Evolutionary conservation across 2,113 vertebrate species (phyloP).

Genomic region (Vireo altiloquus): DNA sequence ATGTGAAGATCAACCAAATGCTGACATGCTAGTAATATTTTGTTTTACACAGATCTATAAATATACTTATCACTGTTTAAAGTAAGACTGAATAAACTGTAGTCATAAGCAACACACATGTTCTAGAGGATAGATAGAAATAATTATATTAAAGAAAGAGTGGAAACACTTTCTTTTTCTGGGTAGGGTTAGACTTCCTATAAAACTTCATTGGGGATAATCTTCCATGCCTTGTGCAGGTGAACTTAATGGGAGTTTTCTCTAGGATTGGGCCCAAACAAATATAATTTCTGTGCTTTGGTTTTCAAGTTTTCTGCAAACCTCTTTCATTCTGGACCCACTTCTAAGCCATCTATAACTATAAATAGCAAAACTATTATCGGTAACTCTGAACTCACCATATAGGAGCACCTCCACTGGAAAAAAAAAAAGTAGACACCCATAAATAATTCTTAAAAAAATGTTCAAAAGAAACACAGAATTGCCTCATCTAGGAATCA

Average conservation of each 20-base stretch:
- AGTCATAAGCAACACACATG: slow-evolving; percentile 59
- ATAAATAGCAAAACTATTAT: background rate
- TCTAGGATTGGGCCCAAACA: background rate
- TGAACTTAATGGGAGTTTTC: background rate
- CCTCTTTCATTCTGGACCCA: background rate
- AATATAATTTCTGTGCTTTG: background rate
- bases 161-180: slow-evolving; percentile 60
- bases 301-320: background rate
- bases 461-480: background rate
- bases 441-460: background rate
- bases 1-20: slow-evolving; percentile 66
- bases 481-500: background rate
- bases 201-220: background rate
- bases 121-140: slow-evolving; percentile 48
- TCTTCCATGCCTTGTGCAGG: background rate
- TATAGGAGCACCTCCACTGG: background rate
- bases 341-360: background rate
- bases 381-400: background rate
- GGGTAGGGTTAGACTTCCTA: background rate
- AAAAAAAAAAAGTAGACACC: background rate
- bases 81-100: slow-evolving; percentile 29
- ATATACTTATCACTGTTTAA: slow-evolving; percentile 67
- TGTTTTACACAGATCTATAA: slow-evolving; percentile 64
- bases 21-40: slow-evolving; percentile 61
- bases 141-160: slow-evolving; percentile 44